A percentile compares a stretch with the other conserved stretches of the same genome.
Evolutionary conservation across 37 sponge, comb jelly and placozoan species (phyloP).

Genomic region (Spongilla lacustris): DNA sequence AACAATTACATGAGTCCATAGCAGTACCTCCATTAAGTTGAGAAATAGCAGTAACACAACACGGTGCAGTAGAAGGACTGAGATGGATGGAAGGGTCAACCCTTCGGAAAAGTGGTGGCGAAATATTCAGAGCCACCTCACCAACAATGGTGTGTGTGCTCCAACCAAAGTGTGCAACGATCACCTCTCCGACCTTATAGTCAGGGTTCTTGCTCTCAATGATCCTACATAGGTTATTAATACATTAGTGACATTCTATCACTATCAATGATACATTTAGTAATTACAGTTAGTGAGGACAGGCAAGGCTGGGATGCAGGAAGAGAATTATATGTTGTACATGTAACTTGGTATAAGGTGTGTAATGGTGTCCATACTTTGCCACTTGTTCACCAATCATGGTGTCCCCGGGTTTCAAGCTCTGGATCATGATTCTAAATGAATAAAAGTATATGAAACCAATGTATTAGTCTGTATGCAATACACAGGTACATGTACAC

Average conservation of each 20-base stretch:
- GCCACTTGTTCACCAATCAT: conserved; percentile 89
- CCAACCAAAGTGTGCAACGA: conserved; percentile 76
- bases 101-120: conserved; percentile 4
- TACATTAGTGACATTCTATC: too few species aligned
- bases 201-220: conserved; percentile 67
- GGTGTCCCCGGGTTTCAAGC: conserved; percentile 20
- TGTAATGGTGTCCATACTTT: conserved; percentile 51
- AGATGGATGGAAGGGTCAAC: conserved; percentile 15
- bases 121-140: background rate
- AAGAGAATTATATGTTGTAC: too few species aligned
- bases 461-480: too few species aligned
- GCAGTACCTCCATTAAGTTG: too few species aligned
- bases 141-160: conserved; percentile 48
- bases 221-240: conserved; percentile 36
- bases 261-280: too few species aligned
- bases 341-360: too few species aligned
- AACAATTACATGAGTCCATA: too few species aligned
- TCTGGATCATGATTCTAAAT: too few species aligned
- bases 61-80: conserved; percentile 47
- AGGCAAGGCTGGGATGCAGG: too few species aligned
- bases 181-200: conserved; percentile 70
- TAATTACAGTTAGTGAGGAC: too few species aligned
- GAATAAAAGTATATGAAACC: too few species aligned
- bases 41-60: conserved; percentile 6
- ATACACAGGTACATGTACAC: too few species aligned